Conservation (phyloP, 1,140 invertebrate species). For the Chlorops oryzae region DNA sequence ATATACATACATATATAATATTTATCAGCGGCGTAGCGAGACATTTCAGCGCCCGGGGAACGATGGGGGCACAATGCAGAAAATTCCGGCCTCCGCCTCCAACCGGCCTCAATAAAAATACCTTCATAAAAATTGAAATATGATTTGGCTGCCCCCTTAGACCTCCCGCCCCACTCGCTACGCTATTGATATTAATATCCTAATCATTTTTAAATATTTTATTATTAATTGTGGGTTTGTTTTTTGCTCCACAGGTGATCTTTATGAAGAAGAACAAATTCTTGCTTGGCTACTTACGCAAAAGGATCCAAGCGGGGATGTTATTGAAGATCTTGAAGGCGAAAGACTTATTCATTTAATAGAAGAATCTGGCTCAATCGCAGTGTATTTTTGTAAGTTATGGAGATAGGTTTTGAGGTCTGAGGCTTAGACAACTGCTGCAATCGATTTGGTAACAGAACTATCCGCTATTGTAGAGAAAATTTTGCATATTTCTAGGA, state of each 20-base stretch:
- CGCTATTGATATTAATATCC: background rate
- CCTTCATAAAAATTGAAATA: no score
- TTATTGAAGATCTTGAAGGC: conserved; percentile 84
- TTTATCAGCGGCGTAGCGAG: no score
- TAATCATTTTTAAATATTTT: background rate
- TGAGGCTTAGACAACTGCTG: conserved; percentile 26
- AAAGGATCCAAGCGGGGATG: conserved; percentile 82
- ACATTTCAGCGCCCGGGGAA: no score
- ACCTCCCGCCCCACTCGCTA: background rate
- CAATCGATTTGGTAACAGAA: conserved; percentile 42
- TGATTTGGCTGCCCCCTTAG: no score
- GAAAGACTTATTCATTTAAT: conserved; percentile 74
- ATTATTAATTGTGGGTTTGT: no score
- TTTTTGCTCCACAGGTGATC: conserved; percentile 59
- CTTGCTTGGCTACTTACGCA: conserved; percentile 84
- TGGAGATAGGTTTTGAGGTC: no score
- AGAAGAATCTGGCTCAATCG: conserved; percentile 73
- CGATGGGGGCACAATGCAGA: no score
- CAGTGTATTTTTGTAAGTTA: conserved; percentile 88
- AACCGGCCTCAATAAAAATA: no score
- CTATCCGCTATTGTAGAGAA: no score
- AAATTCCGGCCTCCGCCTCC: no score
- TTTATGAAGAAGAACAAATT: conserved; percentile 84
- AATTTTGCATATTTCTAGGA: no score
- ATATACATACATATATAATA: no score